phyloP scores from a whole-genome alignment of 2,797 vertebrate genomes.

The Sphenodon punctatus region DNA sequence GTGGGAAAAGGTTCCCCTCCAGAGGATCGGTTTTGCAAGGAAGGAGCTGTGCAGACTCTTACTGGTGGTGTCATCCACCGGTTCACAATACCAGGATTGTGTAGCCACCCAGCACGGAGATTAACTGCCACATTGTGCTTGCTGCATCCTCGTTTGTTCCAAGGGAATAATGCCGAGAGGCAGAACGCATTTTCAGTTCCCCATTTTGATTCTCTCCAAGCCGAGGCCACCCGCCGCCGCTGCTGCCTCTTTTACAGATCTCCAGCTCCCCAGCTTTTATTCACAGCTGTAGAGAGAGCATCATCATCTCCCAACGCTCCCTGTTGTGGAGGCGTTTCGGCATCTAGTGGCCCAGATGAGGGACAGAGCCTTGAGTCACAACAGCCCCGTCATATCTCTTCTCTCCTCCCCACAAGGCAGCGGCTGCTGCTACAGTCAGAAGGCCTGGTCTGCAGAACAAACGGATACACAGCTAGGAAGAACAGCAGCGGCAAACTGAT shows the following conservation, averaged over 20 bases:
- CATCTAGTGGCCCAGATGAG: not conserved
- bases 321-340: not conserved
- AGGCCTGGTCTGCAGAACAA: not conserved
- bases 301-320: not conserved
- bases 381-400: not conserved
- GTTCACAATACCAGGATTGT: no score
- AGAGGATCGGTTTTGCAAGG: not conserved
- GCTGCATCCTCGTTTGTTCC: not conserved
- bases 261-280: not conserved
- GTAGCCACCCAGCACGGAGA: no score
- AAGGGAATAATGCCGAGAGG: not conserved
- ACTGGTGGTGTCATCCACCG: no score
- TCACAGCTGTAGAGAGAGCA: not conserved
- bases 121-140: not conserved
- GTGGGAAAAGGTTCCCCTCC: not conserved
- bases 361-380: not conserved
- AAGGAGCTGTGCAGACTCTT: not conserved
- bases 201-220: not conserved
- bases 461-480: not conserved
- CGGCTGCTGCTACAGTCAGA: not conserved
- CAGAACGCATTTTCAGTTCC: not conserved
- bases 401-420: not conserved
- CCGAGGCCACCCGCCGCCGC: no score
- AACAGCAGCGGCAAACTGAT: not conserved
- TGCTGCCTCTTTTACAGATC: not conserved